Base-by-base conservation (phyloP, 2,888 invertebrate species). In the Argyresthia goedartella region DNA sequence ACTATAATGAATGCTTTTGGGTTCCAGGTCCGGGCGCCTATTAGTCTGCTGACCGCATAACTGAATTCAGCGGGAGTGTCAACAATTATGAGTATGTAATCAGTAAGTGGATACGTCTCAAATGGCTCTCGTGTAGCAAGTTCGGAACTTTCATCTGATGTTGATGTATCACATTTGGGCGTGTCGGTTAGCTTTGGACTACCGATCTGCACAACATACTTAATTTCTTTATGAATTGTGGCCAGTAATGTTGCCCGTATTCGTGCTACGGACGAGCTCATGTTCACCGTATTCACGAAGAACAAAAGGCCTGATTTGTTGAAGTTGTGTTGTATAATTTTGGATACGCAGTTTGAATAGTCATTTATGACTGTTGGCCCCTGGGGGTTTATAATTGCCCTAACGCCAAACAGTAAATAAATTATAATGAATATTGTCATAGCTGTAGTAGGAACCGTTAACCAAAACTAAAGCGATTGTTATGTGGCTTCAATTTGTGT, bases 11-110 rank as follows among this genome's bases (percentile, higher is more conserved):
- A 69, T 0, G 81, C 82, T 39, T 59, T 59, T 6, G 85, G 81
- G 53, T 82, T 81, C 85, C 85, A 85, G 55, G 64, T 73, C n/a
- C 71, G 63, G 1, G 74, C 66, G 33, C 69, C 60, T 3, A 75
- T 62, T 2, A 81, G 52, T 61, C 73, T 73, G 52, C 65, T 66
- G 1, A 69, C 63, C 9, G 76, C 54, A 13, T 60, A 57, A 8
- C 65, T 67, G 47, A 82, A 81, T 34, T 79, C 75, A 25, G 62
- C 54, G 46, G 67, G 71, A 39, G 57, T 62, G 11, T 78, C 73
- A 4, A 80, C 62, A 11, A 84, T 64, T 10, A 80, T 63, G 1
- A 84, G 53, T 51, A 72, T 77, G 57, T 81, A 84, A 50, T 72
- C 66, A 2, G 80, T 78, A 39, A 56, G 8, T 4, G 34, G 43